Base-by-base conservation (phyloP, 2,888 invertebrate genomes). In the Melitaea athalia region DNA sequence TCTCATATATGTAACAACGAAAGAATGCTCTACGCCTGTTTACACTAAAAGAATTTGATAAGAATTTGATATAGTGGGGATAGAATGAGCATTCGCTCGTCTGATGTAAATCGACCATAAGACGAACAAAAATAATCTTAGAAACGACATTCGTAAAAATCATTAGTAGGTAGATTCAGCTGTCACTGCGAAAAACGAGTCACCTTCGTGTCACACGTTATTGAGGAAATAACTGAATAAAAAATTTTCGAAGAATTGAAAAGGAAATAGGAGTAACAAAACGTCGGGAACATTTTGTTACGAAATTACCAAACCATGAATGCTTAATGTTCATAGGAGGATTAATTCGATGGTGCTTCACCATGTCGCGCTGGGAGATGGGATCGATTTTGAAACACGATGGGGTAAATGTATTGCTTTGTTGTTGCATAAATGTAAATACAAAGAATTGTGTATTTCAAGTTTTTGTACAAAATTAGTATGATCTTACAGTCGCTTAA, bases 281-380 rank as follows among this genome's bases (percentile, higher is more conserved):
- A 80, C 14, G 33, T n/a, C 79, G 78, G 74, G 72, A 74, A 67
- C 80, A 77, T 83, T 83, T 81, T 80, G 78, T 86, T 86, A 87
- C 82, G 79, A 79, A 88, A 88, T 88, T 85, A 85, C 81, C 79
- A 80, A 82, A 80, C 85, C 85, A 88, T 89, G 89, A 88, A 89
- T 89, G 87, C 84, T 87, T 89, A 88, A 89, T 88, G 87, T 81
- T 76, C 71, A 75, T 76, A 81, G 82, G 84, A 80, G 84, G 85
- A 87, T 87, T 88, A 86, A 88, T 87, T 86, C 82, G 77, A 78
- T 77, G 80, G 82, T 80, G 80, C 81, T 78, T 76, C 73, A 82
- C 83, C 83, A 77, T 77, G 71, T 33, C 80, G 79, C 73, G 78
- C 76, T 72, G 70, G 65, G 63, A 63, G 62, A 42, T 66, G 69